Percentiles rank a stretch among this genome's conserved stretches.
Evolutionary conservation across 1,140 invertebrate species (phyloP).

Genomic region (Anadara kagoshimensis): DNA sequence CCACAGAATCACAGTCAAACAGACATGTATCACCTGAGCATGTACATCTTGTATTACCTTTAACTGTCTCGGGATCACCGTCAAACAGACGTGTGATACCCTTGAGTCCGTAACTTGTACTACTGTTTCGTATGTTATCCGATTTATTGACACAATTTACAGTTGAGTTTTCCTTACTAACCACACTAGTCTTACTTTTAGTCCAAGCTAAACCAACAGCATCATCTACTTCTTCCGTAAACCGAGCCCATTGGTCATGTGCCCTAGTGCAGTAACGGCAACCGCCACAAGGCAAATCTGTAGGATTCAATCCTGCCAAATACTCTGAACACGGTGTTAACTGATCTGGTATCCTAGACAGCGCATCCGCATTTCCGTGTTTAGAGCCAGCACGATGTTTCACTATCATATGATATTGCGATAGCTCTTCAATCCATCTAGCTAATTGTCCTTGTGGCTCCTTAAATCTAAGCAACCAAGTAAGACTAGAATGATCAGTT

Average conservation of each 20-base stretch:
- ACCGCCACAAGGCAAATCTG: conserved; percentile 2
- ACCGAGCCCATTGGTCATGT: background rate
- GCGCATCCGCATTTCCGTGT: conserved; percentile 24
- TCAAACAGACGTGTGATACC: too few species aligned
- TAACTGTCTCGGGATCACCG: too few species aligned
- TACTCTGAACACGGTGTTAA: background rate
- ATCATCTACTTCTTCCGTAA: conserved; percentile 1
- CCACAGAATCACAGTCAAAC: too few species aligned
- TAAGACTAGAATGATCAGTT: conserved; percentile 14
- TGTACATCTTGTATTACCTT: too few species aligned
- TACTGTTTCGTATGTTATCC: too few species aligned
- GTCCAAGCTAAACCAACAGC: background rate
- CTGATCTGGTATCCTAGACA: conserved; percentile 15
- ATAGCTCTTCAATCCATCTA: conserved; percentile 10
- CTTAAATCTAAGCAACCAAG: conserved; percentile 6
- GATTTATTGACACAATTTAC: too few species aligned
- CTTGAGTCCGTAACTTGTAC: too few species aligned
- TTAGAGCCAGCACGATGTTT: conserved; percentile 16
- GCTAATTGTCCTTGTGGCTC: conserved; percentile 13
- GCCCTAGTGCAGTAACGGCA: conserved; percentile 7
- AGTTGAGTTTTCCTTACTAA: too few species aligned
- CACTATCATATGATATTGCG: conserved; percentile 25
- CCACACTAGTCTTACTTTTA: too few species aligned
- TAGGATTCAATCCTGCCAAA: background rate
- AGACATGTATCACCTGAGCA: too few species aligned